Conservation (phyloP, 2,888 invertebrate genomes). For the Spilarctia lutea region DNA sequence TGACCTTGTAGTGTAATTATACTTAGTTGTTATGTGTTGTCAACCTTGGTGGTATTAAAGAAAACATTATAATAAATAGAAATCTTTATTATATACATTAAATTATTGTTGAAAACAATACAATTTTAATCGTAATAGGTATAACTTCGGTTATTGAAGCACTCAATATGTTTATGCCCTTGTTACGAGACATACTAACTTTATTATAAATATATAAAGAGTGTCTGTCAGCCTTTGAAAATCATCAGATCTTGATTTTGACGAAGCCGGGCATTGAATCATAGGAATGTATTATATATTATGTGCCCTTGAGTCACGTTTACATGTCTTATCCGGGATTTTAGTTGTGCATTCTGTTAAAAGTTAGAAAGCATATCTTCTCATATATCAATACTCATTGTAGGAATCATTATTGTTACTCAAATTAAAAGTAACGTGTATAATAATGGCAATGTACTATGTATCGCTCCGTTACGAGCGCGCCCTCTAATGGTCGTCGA, state of each 20-base stretch:
- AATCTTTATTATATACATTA: constrained; percentile 85
- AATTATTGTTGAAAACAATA: constrained; percentile 80
- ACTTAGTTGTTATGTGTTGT: constrained; percentile 21
- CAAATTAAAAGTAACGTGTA: constrained; percentile 73
- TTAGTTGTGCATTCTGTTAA: constrained; percentile 84
- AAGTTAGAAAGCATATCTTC: constrained; percentile 83
- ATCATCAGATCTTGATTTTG: constrained; percentile 77
- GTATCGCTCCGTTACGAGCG: constrained; percentile 50
- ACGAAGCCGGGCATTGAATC: constrained; percentile 67
- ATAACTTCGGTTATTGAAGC: constrained; percentile 83
- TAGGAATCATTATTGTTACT: constrained; percentile 83
- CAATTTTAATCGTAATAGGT: constrained; percentile 62
- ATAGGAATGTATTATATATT: constrained; percentile 73
- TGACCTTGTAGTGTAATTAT: constrained; percentile 17
- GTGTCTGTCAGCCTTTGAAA: constrained; percentile 79
- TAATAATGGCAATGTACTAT: constrained; percentile 79
- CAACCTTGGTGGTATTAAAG: constrained; percentile 39
- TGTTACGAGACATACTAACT: constrained; percentile 63
- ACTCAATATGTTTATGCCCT: constrained; percentile 69
- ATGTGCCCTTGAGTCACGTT: constrained; percentile 65
- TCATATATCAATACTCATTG: constrained; percentile 67
- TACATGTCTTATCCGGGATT: constrained; percentile 70
- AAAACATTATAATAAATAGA: constrained; percentile 74
- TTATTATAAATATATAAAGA: constrained; percentile 68
- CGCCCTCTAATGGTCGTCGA: constrained; percentile 84